These are phyloP conservation scores for Tiliacea citrago DNA, from an alignment of 2,888 invertebrate genomes.

Conservation along the genomic window DNA sequence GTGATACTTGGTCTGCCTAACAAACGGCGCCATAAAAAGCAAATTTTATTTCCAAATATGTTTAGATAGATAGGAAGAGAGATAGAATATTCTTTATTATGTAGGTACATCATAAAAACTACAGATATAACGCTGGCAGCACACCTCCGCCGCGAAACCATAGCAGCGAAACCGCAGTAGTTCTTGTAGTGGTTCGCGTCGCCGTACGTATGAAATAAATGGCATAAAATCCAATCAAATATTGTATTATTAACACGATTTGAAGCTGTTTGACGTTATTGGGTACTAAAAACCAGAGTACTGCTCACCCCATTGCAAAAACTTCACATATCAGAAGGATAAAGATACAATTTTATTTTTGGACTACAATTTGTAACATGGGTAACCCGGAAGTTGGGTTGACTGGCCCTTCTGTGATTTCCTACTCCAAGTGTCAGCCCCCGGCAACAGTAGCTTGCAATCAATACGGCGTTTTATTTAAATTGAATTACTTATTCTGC, in stretches of 20 bases:
- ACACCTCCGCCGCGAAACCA: too few relatives aligned
- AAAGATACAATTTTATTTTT: background rate
- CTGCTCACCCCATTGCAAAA: background rate
- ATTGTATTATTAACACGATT: background rate
- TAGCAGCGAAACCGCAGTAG: too few relatives aligned
- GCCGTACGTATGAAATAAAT: too few relatives aligned
- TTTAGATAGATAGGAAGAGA: background rate
- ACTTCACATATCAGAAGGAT: background rate
- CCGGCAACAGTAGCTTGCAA: constrained; percentile 42
- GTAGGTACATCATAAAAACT: too few relatives aligned
- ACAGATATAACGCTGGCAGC: too few relatives aligned
- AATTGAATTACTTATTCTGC: constrained; percentile 60
- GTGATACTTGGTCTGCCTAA: background rate
- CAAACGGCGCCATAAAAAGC: background rate
- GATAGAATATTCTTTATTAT: too few relatives aligned
- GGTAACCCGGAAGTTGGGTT: background rate
- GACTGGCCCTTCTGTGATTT: constrained; percentile 31
- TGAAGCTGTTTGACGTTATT: background rate
- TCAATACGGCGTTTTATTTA: constrained; percentile 61
- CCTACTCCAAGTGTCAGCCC: constrained; percentile 1
- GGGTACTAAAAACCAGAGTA: background rate
- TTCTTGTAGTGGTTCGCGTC: too few relatives aligned
- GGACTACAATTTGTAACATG: background rate
- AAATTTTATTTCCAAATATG: background rate
- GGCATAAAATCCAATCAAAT: too few relatives aligned